Conservation (phyloP, 2,888 invertebrate genomes). For the Lottia scabra region DNA sequence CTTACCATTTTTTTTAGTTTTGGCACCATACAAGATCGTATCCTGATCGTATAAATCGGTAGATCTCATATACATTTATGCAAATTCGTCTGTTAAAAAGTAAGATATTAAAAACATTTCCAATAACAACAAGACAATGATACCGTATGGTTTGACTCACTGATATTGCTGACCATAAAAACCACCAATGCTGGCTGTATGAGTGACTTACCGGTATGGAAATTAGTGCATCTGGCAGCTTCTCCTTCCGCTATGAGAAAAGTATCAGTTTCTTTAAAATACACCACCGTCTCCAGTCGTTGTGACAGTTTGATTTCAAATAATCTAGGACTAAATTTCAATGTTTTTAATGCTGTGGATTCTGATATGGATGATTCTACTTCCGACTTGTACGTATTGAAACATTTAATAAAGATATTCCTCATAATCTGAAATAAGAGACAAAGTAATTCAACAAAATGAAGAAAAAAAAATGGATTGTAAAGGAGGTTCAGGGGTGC, state of each 20-base stretch:
- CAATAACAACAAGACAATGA: no score
- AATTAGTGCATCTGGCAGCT: conserved; percentile 58
- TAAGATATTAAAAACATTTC: no score
- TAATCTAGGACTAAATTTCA: conserved; percentile 63
- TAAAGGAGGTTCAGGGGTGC: no score
- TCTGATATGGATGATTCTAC: conserved; percentile 55
- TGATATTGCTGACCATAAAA: no score
- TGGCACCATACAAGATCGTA: no score
- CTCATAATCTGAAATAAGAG: conserved; percentile 60
- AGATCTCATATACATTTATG: no score
- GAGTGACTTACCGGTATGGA: conserved; percentile 56
- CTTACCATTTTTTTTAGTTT: no score
- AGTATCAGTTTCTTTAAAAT: conserved; percentile 59
- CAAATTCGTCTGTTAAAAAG: no score
- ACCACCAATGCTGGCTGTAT: no score
- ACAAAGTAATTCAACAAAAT: background rate
- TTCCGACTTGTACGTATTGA: conserved; percentile 57
- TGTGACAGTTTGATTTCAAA: conserved; percentile 63
- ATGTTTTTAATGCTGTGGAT: conserved; percentile 49
- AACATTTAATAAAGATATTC: conserved; percentile 64
- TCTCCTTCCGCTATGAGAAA: conserved; percentile 64
- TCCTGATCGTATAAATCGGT: no score
- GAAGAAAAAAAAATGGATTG: no score
- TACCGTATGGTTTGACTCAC: no score
- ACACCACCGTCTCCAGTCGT: conserved; percentile 59